Percentiles rank a stretch among this genome's conserved stretches.
Conservation (phyloP, 2,797 vertebrate genomes). For the Coluber constrictor region DNA sequence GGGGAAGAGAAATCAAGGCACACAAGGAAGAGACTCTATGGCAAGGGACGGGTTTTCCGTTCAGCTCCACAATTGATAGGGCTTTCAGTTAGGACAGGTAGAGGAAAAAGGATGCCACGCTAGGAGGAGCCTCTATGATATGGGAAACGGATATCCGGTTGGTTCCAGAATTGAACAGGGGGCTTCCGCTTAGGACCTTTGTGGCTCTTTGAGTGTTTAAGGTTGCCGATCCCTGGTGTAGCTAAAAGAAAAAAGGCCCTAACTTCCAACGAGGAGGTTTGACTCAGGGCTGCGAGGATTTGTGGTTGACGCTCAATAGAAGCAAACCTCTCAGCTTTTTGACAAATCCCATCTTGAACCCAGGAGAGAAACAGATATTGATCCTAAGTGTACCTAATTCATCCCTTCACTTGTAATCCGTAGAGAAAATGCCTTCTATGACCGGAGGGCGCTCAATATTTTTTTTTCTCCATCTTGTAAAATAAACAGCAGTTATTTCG, state of each 20-base stretch:
- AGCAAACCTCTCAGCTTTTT: conserved; percentile 82
- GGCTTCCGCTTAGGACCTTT: too few species aligned
- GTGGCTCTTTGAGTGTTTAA: conserved; percentile 15
- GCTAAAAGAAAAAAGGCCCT: conserved; percentile 70
- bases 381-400: conserved; percentile 95
- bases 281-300: conserved; percentile 78
- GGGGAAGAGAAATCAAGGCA: too few species aligned
- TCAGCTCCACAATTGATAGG: too few species aligned
- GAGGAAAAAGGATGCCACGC: too few species aligned
- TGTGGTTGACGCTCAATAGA: conserved; percentile 89
- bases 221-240: too few species aligned
- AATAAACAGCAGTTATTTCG: conserved; percentile 83
- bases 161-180: too few species aligned
- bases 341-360: conserved; percentile 94
- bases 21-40: too few species aligned
- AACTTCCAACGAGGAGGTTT: conserved; percentile 73
- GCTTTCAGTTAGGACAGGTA: too few species aligned
- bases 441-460: conserved; percentile 94
- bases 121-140: too few species aligned
- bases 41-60: too few species aligned
- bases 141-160: too few species aligned
- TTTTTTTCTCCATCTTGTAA: conserved; percentile 88
- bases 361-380: conserved; percentile 91
- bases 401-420: conserved; percentile 93
- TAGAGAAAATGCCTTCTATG: conserved; percentile 88